Evolutionary conservation across 2,888 invertebrate genomes (phyloP), one percentile per base, ranked within the genome.

Genomic region (Buathra laborator): DNA sequence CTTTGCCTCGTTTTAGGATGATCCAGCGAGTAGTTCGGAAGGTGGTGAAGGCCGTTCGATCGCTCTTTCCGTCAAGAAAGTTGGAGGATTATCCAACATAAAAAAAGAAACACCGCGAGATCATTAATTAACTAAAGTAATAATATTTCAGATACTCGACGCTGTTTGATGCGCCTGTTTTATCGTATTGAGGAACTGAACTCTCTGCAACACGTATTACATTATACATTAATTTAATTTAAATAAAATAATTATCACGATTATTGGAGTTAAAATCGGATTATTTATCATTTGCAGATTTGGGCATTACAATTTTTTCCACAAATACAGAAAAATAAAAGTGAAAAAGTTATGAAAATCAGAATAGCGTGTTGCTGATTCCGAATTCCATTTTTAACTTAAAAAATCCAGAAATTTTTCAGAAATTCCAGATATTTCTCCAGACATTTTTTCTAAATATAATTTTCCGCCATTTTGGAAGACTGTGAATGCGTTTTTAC

Each of bases 101-200:
- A 94, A 93, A 88, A 94, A 93, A 88, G 93, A 93, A 88, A 89
- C 82, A 12, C 79, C 88, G 0, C 92, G 91, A 86, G 90, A 92
- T 84, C 90, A 87, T 53, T 84, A 14, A 37, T 62, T 16, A 14
- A 29, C 16, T 10, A 53, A 19, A 7, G 5, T 19, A 19, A 19
- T 5, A 5, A 12, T 46, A 2, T 12, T 46, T 2, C 53, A 53
- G 53, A 93, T 89, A 88, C 93, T 91, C 32, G 92, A 89, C 0
- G 94, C 92, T 12, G 94, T 93, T 70, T 93, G 88, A 86, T 94
- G 92, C 1, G 94, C 92, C 86, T 94, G 93, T 53, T 94, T 94
- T 59, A 94, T 93, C 19, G 89, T 92, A 46, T 92, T 90, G 46
- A 94, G 87, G 66, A 94, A 92, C 87, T 90, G 90, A 10, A 91